These are phyloP conservation scores for Jaculus jaculus DNA, from an alignment of 2,113 vertebrate genomes.

Conservation along the genomic window DNA sequence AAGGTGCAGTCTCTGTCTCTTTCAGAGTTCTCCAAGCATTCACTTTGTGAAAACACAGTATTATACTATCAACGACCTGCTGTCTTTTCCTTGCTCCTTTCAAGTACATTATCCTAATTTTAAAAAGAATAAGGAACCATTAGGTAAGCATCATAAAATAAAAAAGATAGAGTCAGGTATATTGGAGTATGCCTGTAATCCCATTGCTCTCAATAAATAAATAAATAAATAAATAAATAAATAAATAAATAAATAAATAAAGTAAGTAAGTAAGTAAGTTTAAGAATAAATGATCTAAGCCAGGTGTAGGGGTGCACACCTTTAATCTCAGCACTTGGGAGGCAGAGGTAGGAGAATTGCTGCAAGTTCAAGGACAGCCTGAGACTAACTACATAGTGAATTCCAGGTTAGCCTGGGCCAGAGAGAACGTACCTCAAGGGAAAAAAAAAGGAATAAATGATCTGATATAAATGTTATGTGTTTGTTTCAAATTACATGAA, in stretches of 20 bases:
- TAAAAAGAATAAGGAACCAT: not conserved
- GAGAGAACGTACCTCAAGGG: no score
- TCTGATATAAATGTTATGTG: not conserved
- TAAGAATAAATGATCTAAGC: no score
- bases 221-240: no score
- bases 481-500: not conserved
- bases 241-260: no score
- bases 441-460: not conserved
- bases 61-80: not conserved
- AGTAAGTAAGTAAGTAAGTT: no score
- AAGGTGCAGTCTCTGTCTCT: not conserved
- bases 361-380: no score
- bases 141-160: constrained; percentile 3
- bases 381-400: no score
- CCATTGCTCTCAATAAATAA: no score
- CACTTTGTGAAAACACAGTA: not conserved
- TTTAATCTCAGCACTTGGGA: no score
- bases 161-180: not conserved
- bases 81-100: not conserved
- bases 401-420: no score
- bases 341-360: no score
- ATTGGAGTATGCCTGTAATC: not conserved
- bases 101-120: not conserved
- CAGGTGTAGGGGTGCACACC: no score
- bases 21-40: not conserved